phyloP scores from a whole-genome alignment of 2,797 vertebrate genomes.

The Rousettus madagascariensis region DNA sequence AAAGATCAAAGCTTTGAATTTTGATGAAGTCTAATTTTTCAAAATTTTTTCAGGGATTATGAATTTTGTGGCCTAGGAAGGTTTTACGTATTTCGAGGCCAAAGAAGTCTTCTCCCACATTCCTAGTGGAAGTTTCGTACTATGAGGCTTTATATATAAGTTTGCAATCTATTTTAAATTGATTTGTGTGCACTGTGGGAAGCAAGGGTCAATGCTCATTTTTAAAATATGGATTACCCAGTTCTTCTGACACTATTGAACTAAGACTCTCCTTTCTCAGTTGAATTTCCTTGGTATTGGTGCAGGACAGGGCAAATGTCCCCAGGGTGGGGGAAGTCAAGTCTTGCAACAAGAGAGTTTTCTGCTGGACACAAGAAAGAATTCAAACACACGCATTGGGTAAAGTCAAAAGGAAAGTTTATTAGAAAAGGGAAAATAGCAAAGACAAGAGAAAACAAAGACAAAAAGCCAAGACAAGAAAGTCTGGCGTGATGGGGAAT shows the following conservation, averaged over 20 bases:
- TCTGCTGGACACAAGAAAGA: no score
- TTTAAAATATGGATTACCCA: not conserved
- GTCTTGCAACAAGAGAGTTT: no score
- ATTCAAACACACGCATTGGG: no score
- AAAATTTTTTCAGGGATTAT: not conserved
- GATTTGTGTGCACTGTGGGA: not conserved
- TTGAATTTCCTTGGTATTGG: not conserved
- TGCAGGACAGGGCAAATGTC: no score
- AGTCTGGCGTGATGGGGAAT: no score
- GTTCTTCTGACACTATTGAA: not conserved
- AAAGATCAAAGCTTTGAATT: slow-evolving; percentile 8
- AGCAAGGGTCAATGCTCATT: not conserved
- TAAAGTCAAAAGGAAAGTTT: no score
- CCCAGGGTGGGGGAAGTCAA: no score
- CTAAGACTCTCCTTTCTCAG: not conserved
- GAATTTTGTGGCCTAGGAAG: not conserved
- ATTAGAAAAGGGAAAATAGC: no score
- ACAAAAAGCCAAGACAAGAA: no score
- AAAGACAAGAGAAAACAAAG: no score
- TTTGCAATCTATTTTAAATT: not conserved
- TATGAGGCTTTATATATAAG: not conserved
- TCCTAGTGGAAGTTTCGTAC: not conserved
- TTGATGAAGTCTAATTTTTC: not conserved
- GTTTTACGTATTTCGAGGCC: not conserved
- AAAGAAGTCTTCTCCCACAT: not conserved